These are phyloP conservation scores for Drosophila flavopinicola DNA, from an alignment of 2,888 invertebrate genomes.

Conservation along the genomic window DNA sequence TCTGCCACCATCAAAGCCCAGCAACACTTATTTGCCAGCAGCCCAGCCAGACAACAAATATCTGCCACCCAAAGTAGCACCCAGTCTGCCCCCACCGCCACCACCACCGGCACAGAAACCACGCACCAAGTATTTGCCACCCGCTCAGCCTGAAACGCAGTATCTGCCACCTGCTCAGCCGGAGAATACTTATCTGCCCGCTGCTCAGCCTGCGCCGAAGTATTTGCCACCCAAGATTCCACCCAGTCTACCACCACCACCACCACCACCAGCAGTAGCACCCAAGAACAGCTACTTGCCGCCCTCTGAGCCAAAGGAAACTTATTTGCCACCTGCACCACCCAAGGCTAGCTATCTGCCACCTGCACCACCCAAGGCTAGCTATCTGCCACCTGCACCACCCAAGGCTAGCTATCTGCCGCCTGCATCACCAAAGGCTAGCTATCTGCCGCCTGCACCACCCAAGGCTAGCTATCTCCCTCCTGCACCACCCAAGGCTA, in stretches of 20 bases:
- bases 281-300: conserved; percentile 50
- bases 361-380: conserved; percentile 44
- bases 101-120: conserved; percentile 67
- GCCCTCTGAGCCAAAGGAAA: conserved; percentile 24
- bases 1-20: conserved; percentile 44
- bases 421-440: conserved; percentile 31
- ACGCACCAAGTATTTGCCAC: conserved; percentile 42
- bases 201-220: conserved; percentile 25
- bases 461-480: conserved; percentile 49
- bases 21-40: conserved; percentile 50
- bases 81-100: conserved; percentile 66
- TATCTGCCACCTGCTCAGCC: conserved; percentile 31
- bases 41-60: conserved; percentile 49
- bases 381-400: conserved; percentile 39
- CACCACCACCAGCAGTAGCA: conserved; percentile 48
- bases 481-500: conserved; percentile 30
- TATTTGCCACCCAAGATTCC: conserved; percentile 55
- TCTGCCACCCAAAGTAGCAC: conserved; percentile 66
- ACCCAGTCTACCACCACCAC: conserved; percentile 45
- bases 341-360: conserved; percentile 33
- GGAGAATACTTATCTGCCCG: conserved; percentile 23
- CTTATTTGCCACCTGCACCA: conserved; percentile 39
- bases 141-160: conserved; percentile 12
- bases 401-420: too few relatives aligned
- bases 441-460: conserved; percentile 38